Base-by-base conservation (phyloP, 92 coral and sea anemone species). In the Pocillopora meandrina region DNA sequence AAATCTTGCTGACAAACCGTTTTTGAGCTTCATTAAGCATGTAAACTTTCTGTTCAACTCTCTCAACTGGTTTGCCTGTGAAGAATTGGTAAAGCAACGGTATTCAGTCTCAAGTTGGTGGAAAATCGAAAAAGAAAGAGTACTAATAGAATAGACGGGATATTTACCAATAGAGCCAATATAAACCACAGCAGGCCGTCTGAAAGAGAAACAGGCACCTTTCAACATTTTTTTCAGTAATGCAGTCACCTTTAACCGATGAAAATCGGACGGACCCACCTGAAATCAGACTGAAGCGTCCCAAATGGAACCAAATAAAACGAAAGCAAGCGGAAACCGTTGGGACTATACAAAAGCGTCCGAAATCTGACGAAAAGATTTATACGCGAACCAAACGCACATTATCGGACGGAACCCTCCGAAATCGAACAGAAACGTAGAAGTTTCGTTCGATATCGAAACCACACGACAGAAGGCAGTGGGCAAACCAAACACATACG, bases 111-210 rank as follows among this genome's bases (percentile, higher is more conserved):
- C 70, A 65, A 15, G 12, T 11, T 59, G 0, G 18, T 2, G 8
- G 14, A 59, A 59, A 59, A 59, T 5, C 62, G 18, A 12, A 12
- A 12, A 59, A 10, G 18, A 12, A 59, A 59, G 62, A 59, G 10
- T 7, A 12, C 3, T 9, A 59, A 10, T 59, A 5, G 3, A 59
- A 59, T 2, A 0, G 18, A 59, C 16, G 0, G 23, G 62, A 74
- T 77, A 76, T 88, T 83, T 92, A 96, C 99, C 99, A 23, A 89
- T 82, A 21, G 99, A 95, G 55, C 99, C 99, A 49, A 96, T 96
- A 87, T 96, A 96, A 60, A 96, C 99, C 64, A 94, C 92, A 61
- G 96, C 93, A 11, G 99, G 98, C 19, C 99, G 95, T 88, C 99
- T 96, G 88, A 42, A n/a, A 57, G 56, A 21, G 9, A 70, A 81